phyloP scores from a whole-genome alignment of 2,888 invertebrate genomes.

The Lasioglossum malachurum region DNA sequence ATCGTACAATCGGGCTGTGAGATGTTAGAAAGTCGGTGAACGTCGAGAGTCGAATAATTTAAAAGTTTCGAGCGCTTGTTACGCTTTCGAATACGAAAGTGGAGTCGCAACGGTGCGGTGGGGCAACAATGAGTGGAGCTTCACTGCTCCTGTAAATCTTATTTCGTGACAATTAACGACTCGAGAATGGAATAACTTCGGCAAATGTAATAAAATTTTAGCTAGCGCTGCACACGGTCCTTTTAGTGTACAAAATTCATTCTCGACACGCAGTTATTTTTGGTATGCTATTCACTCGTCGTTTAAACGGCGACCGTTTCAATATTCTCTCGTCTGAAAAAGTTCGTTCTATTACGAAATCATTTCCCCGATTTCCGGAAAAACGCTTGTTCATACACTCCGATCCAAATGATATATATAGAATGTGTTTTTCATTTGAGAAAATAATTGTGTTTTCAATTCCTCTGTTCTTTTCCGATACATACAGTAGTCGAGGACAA shows the following conservation, averaged over 20 bases:
- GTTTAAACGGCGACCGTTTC: neutral
- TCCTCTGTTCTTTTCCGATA: neutral
- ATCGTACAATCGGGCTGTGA: neutral
- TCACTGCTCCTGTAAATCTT: conserved; percentile 52
- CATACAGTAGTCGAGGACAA: too few relatives aligned
- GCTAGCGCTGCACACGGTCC: neutral
- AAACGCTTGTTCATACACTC: neutral
- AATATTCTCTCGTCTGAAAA: neutral
- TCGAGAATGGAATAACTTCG: conserved; percentile 42
- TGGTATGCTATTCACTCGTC: neutral
- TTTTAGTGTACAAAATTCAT: neutral
- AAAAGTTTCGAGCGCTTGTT: conserved; percentile 6
- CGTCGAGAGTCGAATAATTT: conserved; percentile 3
- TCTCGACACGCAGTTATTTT: neutral
- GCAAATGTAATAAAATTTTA: conserved; percentile 42
- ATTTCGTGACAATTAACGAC: conserved; percentile 59
- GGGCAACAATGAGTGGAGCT: conserved; percentile 55
- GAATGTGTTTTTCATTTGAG: neutral
- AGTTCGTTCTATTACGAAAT: neutral
- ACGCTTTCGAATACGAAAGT: conserved; percentile 17
- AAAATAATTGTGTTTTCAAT: neutral
- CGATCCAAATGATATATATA: neutral
- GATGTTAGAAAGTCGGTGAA: neutral
- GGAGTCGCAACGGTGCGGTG: conserved; percentile 27
- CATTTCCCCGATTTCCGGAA: neutral